Conservation (phyloP, 2,113 vertebrate genomes). For the Prolemur simus region DNA sequence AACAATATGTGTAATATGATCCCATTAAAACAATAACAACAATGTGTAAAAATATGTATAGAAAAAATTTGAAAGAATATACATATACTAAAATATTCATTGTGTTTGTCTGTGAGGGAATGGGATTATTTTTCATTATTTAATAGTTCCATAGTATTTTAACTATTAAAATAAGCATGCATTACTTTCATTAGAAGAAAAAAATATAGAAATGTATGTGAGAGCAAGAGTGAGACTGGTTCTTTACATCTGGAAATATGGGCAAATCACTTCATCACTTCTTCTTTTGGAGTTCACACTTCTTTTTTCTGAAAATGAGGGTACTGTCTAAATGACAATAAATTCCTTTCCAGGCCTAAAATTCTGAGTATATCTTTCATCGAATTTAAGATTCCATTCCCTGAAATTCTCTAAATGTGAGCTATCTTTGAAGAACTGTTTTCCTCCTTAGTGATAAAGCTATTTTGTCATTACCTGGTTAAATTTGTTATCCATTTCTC, state of each 20-base stretch:
- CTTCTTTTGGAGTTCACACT: not conserved
- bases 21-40: not conserved
- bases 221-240: not conserved
- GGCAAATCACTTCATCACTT: not conserved
- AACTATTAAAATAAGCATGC: not conserved
- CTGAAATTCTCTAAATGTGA: not conserved
- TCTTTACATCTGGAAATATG: not conserved
- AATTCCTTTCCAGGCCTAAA: not conserved
- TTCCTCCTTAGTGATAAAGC: not conserved
- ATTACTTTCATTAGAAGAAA: not conserved
- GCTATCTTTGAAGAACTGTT: constrained; percentile 3
- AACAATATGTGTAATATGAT: not conserved
- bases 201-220: too few species aligned
- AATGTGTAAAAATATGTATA: not conserved
- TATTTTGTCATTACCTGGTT: constrained; percentile 55
- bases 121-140: not conserved
- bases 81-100: not conserved
- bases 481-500: constrained; percentile 52
- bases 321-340: not conserved
- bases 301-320: not conserved
- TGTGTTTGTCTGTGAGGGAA: not conserved
- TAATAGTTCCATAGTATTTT: not conserved
- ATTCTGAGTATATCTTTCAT: not conserved
- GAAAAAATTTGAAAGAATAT: not conserved
- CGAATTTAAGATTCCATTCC: not conserved